A percentile compares a stretch with the other conserved stretches of the same genome.
Evolutionary conservation across 2,888 invertebrate genomes (phyloP).

Genomic region (Drosophila aldrichi): DNA sequence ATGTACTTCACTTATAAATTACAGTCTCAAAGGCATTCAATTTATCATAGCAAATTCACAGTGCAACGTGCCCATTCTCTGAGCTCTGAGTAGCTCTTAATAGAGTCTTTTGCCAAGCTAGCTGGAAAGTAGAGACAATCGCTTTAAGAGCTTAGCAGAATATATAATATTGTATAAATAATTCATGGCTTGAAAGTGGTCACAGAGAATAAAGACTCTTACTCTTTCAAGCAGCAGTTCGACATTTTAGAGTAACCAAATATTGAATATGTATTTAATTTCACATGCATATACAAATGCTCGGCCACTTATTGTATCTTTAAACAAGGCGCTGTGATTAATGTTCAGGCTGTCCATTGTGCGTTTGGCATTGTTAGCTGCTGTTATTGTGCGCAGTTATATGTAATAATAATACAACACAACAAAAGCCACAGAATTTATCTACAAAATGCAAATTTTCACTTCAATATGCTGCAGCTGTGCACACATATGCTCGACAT

Average conservation of each 20-base stretch:
- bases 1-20: neutral
- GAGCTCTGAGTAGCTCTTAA: neutral
- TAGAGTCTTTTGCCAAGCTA: neutral
- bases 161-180: neutral
- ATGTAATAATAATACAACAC: constrained; percentile 33
- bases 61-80: neutral
- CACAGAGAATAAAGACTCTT: neutral
- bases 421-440: constrained; percentile 34
- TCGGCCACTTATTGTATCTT: constrained; percentile 21
- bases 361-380: constrained; percentile 58
- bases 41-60: neutral
- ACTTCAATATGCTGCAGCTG: constrained; percentile 29
- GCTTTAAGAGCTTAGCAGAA: neutral
- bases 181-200: too few species aligned
- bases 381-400: constrained; percentile 63
- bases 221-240: neutral
- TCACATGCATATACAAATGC: constrained; percentile 1
- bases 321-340: constrained; percentile 47
- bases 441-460: constrained; percentile 48
- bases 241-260: neutral
- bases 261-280: constrained; percentile 21
- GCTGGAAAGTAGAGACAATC: neutral
- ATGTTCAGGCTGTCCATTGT: constrained; percentile 60
- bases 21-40: neutral
- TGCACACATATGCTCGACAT: constrained; percentile 39